A percentile compares a stretch with the other conserved stretches of the same genome.
Conservation (phyloP, 2,888 invertebrate genomes). For the Siphlonurus alternatus region DNA sequence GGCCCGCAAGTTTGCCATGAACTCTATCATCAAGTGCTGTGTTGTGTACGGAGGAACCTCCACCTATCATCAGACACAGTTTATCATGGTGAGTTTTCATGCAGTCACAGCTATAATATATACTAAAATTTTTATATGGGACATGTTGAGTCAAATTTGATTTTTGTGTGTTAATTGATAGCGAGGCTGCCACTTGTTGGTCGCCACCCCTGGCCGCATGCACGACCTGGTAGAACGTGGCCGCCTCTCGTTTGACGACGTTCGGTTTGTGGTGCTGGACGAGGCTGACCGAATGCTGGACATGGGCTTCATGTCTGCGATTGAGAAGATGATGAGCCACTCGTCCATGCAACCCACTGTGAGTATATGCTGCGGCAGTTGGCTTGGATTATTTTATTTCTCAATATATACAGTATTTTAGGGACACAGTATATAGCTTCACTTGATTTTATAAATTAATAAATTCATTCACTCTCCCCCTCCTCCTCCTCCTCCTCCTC, state of each 20-base stretch:
- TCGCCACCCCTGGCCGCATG: slow-evolving; percentile 56
- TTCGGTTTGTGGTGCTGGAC: slow-evolving; percentile 55
- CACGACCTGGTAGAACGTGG: slow-evolving; percentile 43
- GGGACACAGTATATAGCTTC: too few species aligned
- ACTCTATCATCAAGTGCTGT: slow-evolving; percentile 53
- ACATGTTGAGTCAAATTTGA: not conserved
- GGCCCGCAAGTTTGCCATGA: slow-evolving; percentile 62
- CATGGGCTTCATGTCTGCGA: slow-evolving; percentile 45
- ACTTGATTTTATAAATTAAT: too few species aligned
- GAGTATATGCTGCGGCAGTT: too few species aligned
- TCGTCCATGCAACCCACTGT: slow-evolving; percentile 28
- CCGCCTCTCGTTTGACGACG: slow-evolving; percentile 33
- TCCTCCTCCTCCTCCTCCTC: too few species aligned
- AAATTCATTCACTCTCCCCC: too few species aligned
- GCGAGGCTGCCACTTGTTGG: slow-evolving; percentile 51
- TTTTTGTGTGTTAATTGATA: slow-evolving; percentile 17
- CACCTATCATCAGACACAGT: slow-evolving; percentile 45
- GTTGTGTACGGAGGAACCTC: slow-evolving; percentile 79
- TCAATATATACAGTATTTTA: too few species aligned
- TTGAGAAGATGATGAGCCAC: slow-evolving; percentile 45
- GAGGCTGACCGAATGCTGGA: slow-evolving; percentile 71
- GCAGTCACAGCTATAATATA: too few species aligned
- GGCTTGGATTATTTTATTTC: too few species aligned
- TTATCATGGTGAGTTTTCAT: slow-evolving; percentile 23
- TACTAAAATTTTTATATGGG: too few species aligned